Evolutionary conservation across 2,113 vertebrate species (phyloP), one percentile per base, ranked within the genome.

Genomic region (Alosa alosa): DNA sequence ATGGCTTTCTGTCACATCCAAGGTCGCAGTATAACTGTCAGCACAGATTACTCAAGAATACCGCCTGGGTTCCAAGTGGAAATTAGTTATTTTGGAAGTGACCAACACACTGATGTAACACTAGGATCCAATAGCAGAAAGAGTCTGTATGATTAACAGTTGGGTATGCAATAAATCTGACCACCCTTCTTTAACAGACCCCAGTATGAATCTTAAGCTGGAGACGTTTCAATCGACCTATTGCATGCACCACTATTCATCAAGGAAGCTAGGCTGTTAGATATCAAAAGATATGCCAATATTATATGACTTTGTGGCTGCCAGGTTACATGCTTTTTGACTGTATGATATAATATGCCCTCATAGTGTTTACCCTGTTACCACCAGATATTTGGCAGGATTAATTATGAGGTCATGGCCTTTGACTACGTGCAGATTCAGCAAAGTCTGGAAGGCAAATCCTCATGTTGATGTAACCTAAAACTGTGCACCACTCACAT

Each of bases 141-240:
- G 72, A 15, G 11, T n/a, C 10, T 78, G 31, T 39, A 15, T 78
- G 72, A 78, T 78, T 78, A 78, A 78, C 36, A 78, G 72, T 15
- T 17, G 72, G 72, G 72, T 78, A 39, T 78, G 72, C 72, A 39
- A 78, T 78, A 78, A 78, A 78, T 39, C 72, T 78, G 10, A 36
- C 72, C 25, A 39, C n/a, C 55, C 22, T 64, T 64, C 22, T n/a
- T n/a, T 64, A 64, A 64, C n/a, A 64, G 22, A n/a, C 4, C 8
- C 13, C 36, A 13, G 36, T 15, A 78, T 78, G 11, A 78, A 78
- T 78, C 10, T 36, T 78, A 39, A 36, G 3, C 17, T 39, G 72
- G 72, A 78, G 39, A 39, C 39, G 18, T 78, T 78, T 78, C 31
- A 78, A 78, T 36, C 39, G 72, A 78, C 72, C 72, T 1, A 13